Conservation (phyloP, 64 coral and sea anemone species). For the Exaiptasia diaphana region DNA sequence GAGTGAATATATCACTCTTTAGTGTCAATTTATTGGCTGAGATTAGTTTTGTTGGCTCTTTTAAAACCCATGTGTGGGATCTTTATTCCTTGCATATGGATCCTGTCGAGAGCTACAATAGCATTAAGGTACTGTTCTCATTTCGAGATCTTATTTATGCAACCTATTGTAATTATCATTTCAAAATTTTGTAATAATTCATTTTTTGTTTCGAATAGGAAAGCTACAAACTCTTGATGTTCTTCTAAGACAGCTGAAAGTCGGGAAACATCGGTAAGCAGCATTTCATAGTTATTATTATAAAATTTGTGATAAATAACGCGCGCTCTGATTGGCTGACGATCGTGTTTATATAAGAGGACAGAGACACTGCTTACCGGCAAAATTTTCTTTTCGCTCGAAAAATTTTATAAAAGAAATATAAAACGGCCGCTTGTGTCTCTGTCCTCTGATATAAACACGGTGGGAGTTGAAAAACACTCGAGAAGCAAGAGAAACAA, state of each 20-base stretch:
- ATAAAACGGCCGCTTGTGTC: too few relatives aligned
- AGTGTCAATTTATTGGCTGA: not conserved
- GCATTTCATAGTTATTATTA: too few relatives aligned
- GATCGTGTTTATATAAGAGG: too few relatives aligned
- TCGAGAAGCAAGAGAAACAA: too few relatives aligned
- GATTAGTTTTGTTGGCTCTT: not conserved
- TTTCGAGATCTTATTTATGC: not conserved
- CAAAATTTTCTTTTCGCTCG: too few relatives aligned
- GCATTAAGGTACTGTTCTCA: not conserved
- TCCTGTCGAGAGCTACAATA: slow-evolving; percentile 9
- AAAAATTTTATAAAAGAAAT: too few relatives aligned
- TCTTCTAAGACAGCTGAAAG: slow-evolving; percentile 81
- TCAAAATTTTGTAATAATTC: not conserved
- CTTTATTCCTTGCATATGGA: not conserved
- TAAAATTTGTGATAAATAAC: too few relatives aligned
- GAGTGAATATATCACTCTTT: not conserved
- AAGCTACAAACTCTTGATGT: slow-evolving; percentile 92
- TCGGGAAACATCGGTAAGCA: slow-evolving; percentile 87
- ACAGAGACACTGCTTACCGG: too few relatives aligned
- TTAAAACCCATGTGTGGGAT: slow-evolving; percentile 1
- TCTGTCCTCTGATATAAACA: too few relatives aligned
- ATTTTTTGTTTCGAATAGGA: slow-evolving; percentile 34
- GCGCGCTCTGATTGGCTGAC: too few relatives aligned
- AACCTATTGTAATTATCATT: too few relatives aligned
- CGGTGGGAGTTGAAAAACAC: too few relatives aligned